Evolutionary conservation across 2,113 vertebrate genomes (phyloP).

Genomic region (Drymodes brunneopygia): DNA sequence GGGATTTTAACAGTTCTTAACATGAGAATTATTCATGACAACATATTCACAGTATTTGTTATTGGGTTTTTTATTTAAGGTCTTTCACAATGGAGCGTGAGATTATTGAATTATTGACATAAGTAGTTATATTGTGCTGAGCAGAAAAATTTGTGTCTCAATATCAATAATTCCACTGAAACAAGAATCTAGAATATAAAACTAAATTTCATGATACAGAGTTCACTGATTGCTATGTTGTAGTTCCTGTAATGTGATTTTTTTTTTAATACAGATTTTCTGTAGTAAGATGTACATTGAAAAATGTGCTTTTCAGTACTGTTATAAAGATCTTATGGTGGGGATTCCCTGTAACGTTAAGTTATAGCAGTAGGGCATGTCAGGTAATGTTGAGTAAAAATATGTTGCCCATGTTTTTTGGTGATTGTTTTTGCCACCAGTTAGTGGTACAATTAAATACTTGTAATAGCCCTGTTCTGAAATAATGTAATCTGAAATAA

Average conservation of each 20-base stretch:
- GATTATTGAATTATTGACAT: constrained; percentile 59
- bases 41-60: constrained; percentile 62
- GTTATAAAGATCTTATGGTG: constrained; percentile 62
- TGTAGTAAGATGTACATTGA: constrained; percentile 64
- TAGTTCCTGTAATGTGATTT: constrained; percentile 67
- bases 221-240: constrained; percentile 57
- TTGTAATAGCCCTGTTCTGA: constrained; percentile 52
- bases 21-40: constrained; percentile 63
- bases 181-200: constrained; percentile 46
- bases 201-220: constrained; percentile 60
- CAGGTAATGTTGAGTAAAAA: constrained; percentile 57
- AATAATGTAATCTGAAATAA: constrained; percentile 56
- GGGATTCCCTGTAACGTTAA: constrained; percentile 55
- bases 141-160: constrained; percentile 53
- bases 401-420: constrained; percentile 34
- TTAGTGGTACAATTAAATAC: constrained; percentile 61
- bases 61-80: constrained; percentile 58
- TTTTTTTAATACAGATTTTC: constrained; percentile 57
- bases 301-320: constrained; percentile 71
- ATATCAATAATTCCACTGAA: constrained; percentile 60
- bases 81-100: constrained; percentile 72
- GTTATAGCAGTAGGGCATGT: constrained; percentile 41
- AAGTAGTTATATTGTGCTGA: constrained; percentile 58
- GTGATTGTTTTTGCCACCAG: constrained; percentile 50
- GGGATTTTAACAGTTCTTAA: constrained; percentile 80